Base-by-base conservation (phyloP, 1,140 invertebrate genomes). In the Eupeodes corollae region DNA sequence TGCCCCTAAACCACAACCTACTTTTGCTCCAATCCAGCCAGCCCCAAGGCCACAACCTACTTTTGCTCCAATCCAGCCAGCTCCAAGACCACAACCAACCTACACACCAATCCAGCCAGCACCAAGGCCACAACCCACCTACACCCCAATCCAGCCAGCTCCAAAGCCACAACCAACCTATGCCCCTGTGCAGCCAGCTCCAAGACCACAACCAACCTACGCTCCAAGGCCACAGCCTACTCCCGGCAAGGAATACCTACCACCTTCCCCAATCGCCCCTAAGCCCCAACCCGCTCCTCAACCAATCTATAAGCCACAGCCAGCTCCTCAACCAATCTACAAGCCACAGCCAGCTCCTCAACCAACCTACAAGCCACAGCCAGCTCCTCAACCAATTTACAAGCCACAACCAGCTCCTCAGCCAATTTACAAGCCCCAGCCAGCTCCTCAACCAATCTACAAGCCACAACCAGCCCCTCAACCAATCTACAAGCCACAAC, bases 341-440 rank as follows among this genome's bases (percentile, higher is more conserved):
- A 30, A 42, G 2, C 35, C 49, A 43, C 32, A 26, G 18, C 42
- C 42, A 47, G 48, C 34, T 21, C 43, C 33, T 12, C 21, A 26
- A 26, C 21, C 21, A 26, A 26, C 8, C 21, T 26, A 26, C 21
- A 26, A 8, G 21, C 21, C 21, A 26, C 21, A 26, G 8, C 21
- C 47, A 14, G 42, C 41, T 13, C 48, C 48, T 11, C 35, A 45
- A 15, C 50, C 45, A 50, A 39, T 47, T 13, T 26, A 26, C 21
- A 26, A 8, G 21, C 21, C 21, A 26, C 21, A 26, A 26, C 21
- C 21, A 5, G 30, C 44, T 2, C 42, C 48, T n/a, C 35, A 45
- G 13, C 50, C 45, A 50, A 39, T 47, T 15, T 54, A 54, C 12
- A 40, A 52, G 50, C 52, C 52, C 2, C 49, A 40, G 8, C 21